Evolutionary conservation across 2,113 vertebrate species (phyloP).

Genomic region (Gasterosteus aculeatus): DNA sequence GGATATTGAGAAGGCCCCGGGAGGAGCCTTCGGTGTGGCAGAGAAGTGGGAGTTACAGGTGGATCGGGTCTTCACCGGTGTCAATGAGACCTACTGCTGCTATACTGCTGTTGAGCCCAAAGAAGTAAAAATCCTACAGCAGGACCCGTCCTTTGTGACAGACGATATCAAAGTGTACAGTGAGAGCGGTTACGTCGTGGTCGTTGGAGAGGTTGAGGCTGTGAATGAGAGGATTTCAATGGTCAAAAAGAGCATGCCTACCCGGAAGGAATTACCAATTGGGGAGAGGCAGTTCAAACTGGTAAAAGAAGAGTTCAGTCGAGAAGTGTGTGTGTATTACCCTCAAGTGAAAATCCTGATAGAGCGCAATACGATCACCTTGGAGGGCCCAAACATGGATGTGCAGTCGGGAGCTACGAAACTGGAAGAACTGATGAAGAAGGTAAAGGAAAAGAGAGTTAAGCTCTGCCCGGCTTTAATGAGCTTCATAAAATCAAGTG

Average conservation of each 20-base stretch:
- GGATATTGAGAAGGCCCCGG: constrained; percentile 27
- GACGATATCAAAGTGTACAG: constrained; percentile 57
- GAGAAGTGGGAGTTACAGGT: constrained; percentile 57
- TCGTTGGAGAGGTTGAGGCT: constrained; percentile 57
- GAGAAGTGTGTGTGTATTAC: constrained; percentile 5
- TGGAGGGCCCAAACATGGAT: constrained; percentile 53
- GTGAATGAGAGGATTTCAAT: constrained; percentile 43
- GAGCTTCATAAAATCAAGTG: constrained; percentile 55
- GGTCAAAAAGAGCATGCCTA: constrained; percentile 31
- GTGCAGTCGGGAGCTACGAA: constrained; percentile 38
- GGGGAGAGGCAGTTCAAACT: constrained; percentile 52
- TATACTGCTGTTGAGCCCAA: constrained; percentile 51
- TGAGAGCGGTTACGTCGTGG: constrained; percentile 41
- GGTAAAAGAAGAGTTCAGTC: constrained; percentile 58
- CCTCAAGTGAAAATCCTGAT: constrained; percentile 22
- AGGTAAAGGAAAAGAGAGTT: constrained; percentile 50
- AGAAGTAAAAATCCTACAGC: constrained; percentile 16
- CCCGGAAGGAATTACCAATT: constrained; percentile 26
- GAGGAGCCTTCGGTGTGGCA: constrained; percentile 3
- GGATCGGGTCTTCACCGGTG: constrained; percentile 16
- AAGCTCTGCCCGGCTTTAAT: constrained; percentile 14
- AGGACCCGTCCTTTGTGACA: constrained; percentile 2
- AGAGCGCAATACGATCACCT: neutral
- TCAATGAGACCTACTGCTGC: constrained; percentile 37
- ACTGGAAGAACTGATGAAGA: constrained; percentile 39